Base-by-base conservation (phyloP, 2,797 vertebrate species). In the Novumbra hubbsi region DNA sequence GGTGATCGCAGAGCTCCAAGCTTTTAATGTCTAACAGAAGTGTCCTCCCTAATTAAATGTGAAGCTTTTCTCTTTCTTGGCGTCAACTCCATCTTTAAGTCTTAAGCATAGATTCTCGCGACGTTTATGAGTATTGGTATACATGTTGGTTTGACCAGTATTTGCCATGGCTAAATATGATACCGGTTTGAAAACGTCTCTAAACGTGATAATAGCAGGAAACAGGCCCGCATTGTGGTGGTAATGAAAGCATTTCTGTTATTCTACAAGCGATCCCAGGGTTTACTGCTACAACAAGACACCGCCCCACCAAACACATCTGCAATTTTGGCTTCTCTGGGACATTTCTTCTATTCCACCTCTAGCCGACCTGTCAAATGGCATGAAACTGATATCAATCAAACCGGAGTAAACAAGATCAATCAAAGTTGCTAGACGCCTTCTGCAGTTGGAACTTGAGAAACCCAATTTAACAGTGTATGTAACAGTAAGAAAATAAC, bases 171-270 rank as follows among this genome's bases (percentile, higher is more conserved):
- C 34, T 70, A 63, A 45, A 52, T 52, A 15, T 30, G 30, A 78
- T 76, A 63, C 15, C 28, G 71, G 60, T 60, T 71, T 78, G 71
- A 76, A 78, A 76, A 1, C 7, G 71, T 73, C 55, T 27, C 34
- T 30, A 7, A 16, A 45, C 32, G 66, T 41, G 66, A 79, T 76
- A 48, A 81, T 52, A 83, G 75, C 77, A 45, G 57, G 5, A 62
- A 73, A 78, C 68, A 50, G 73, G 8, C 68, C 76, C 83, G 78
- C 82, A 82, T 84, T 79, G 81, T 75, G 76, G 1, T 74, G 85
- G 78, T 88, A 86, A 87, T 86, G 84, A 86, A 83, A 80, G 81
- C 68, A 63, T 72, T 70, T 74, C 62, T 73, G 74, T 78, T 84
- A 77, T 85, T 84, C 83, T 83, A 76, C 79, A 77, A 73, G 68